These are phyloP conservation scores for Epirrita christyi DNA, from an alignment of 2,888 invertebrate species.

Conservation along the genomic window DNA sequence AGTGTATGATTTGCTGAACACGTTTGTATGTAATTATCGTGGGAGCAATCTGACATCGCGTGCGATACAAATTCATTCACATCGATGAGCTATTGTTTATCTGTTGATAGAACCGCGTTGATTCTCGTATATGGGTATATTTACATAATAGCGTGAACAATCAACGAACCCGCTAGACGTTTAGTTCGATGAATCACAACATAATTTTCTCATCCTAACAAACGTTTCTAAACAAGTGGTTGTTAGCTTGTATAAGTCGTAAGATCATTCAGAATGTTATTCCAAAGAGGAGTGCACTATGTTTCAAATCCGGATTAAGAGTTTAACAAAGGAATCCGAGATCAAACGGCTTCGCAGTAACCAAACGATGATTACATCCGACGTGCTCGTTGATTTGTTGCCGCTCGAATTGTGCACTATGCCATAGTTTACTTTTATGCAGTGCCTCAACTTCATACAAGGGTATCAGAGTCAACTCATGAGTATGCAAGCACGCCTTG, in stretches of 20 bases:
- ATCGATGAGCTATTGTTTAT: constrained; percentile 54
- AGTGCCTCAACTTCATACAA: constrained; percentile 7
- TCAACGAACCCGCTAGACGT: constrained; percentile 1
- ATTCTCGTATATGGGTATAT: constrained; percentile 2
- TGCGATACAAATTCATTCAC: constrained; percentile 63
- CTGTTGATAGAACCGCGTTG: constrained; percentile 22
- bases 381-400: constrained; percentile 56
- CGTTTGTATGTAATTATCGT: constrained; percentile 75
- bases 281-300: constrained; percentile 32
- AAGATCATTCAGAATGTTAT: constrained; percentile 36
- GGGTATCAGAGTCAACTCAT: constrained; percentile 25
- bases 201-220: constrained; percentile 23
- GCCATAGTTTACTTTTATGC: constrained; percentile 25
- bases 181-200: background rate
- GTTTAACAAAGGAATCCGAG: constrained; percentile 58
- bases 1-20: constrained; percentile 79
- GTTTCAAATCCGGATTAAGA: constrained; percentile 39
- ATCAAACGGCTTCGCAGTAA: constrained; percentile 70
- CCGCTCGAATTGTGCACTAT: constrained; percentile 41
- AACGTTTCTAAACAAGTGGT: constrained; percentile 13
- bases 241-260: constrained; percentile 16
- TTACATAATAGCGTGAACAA: constrained; percentile 5
- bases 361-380: constrained; percentile 68
- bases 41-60: constrained; percentile 65
- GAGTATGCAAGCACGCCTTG: background rate